Evolutionary conservation across 2,113 vertebrate species (phyloP), one percentile per base, ranked within the genome.

Genomic region (Rousettus leschenaultii): DNA sequence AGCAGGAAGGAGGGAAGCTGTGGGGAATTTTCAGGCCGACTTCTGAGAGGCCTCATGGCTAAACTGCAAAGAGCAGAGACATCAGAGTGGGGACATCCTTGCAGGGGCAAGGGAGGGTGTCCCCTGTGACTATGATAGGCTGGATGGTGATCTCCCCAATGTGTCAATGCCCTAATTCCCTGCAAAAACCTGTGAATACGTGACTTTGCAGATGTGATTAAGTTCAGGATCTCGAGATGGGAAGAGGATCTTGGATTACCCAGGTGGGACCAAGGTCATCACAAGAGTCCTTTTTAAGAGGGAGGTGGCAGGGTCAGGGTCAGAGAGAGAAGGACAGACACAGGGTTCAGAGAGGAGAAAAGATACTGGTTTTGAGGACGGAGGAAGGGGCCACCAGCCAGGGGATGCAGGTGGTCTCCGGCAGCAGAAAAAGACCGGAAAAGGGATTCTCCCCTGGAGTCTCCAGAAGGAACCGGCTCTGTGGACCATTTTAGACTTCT

Each of bases 71-170:
- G 18, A 84, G 28, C 40, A 55, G n/a, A 48, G n/a, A 48, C 21
- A 13, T 53, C 16, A 4, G 22, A 43, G 33, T 12, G 19, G 15
- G 66, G 30, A 38, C 24, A 0, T 55, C 35, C 30, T 26, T 7
- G 15, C 10, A 5, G 40, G 43, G 4, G 1, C 35, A 11, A 53
- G 43, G 28, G 30, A 35, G 28, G 30, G 77, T 21, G 1, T 38
- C 22, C 51, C n/a, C 1, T 0, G 1, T 35, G 61, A 43, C 51
- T 16, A 1, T 9, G 40, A 26, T n/a, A 12, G 61, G 21, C 61
- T 53, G 16, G 79, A 40, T 21, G 19, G 11, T 24, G 43, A 18
- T 16, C 19, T 30, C 66, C 59, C 18, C 63, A 35, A 63, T 22
- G 14, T 6, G 19, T 53, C 45, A 68, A 18, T 22, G 7, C 7